phyloP scores from a whole-genome alignment of 2,888 invertebrate genomes.

The Scaeva pyrastri region DNA sequence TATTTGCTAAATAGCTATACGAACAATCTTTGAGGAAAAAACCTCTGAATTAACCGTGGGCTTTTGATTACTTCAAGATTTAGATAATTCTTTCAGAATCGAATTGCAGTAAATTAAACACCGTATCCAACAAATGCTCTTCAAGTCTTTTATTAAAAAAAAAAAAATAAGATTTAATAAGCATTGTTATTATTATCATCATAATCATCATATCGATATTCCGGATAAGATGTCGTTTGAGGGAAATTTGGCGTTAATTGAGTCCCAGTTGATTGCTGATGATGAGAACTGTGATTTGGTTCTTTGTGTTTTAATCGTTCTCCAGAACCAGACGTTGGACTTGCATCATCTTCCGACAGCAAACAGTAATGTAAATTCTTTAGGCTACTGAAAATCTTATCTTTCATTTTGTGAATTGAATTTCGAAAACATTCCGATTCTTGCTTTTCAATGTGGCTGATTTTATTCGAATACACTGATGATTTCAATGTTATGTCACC shows the following conservation, averaged over 20 bases:
- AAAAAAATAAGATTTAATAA: no score
- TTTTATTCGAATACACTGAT: background rate
- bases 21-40: no score
- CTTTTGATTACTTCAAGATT: no score
- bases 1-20: no score
- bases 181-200: no score
- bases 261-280: background rate
- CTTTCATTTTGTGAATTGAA: constrained; percentile 3
- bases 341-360: background rate
- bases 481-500: background rate
- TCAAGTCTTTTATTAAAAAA: no score
- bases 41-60: no score
- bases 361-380: constrained; percentile 15
- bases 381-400: background rate
- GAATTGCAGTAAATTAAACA: no score
- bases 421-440: background rate
- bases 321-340: background rate
- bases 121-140: no score
- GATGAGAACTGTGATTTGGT: background rate
- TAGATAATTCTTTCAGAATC: no score
- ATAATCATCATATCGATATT: no score
- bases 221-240: background rate
- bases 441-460: constrained; percentile 4
- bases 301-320: background rate
- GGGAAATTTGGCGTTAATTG: background rate